These are phyloP conservation scores for Oreochromis grahami DNA, from an alignment of 2,797 vertebrate genomes.

Conservation along the genomic window DNA sequence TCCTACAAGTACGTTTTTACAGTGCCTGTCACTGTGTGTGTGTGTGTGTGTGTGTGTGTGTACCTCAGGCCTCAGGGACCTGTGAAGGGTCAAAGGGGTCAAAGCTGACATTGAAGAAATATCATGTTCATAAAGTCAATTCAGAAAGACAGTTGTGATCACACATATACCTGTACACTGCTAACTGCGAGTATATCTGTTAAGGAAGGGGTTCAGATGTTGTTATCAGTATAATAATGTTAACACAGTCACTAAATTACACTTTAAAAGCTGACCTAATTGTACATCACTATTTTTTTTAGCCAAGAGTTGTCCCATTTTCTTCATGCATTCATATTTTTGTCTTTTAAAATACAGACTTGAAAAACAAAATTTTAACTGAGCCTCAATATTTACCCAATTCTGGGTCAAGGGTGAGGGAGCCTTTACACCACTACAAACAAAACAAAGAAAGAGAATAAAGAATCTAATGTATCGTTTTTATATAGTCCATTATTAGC, in stretches of 20 bases:
- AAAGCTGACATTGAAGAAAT: background rate
- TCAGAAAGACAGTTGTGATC: background rate
- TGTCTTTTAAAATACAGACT: background rate
- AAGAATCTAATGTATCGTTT: background rate
- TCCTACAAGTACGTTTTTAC: conserved; percentile 87
- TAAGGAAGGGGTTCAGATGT: accelerated
- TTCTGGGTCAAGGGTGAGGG: background rate
- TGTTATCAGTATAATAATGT: background rate
- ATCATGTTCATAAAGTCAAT: background rate
- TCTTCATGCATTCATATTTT: background rate
- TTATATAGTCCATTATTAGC: background rate
- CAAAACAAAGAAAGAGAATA: background rate
- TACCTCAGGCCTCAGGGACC: background rate
- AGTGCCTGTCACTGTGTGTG: background rate
- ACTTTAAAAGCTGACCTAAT: background rate
- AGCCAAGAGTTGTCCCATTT: background rate
- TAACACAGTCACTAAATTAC: background rate
- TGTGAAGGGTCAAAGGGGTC: background rate
- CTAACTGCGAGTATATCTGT: accelerated
- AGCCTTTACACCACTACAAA: background rate
- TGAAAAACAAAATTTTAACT: accelerated
- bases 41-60: background rate
- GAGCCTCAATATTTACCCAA: background rate
- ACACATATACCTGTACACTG: background rate
- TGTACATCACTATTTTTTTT: background rate